Evolutionary conservation across 2,113 vertebrate genomes (phyloP), one percentile per base, ranked within the genome.

Genomic region (Conger conger): DNA sequence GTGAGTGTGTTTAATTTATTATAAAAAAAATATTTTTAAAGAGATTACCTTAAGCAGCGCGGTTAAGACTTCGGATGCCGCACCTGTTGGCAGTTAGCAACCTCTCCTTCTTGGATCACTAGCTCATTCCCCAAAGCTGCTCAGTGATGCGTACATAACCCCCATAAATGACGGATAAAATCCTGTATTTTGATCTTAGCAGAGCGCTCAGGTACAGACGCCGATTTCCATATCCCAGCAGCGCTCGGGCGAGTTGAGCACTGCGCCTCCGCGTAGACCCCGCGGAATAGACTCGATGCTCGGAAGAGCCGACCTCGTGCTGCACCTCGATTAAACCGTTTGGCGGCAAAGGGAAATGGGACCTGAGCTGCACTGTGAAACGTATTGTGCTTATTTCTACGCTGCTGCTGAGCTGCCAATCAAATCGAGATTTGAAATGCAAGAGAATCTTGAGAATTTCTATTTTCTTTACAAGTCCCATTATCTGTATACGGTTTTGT

Each of bases 121-220:
- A 68, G 77, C 87, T 87, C 84, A 85, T 53, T n/a, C 79, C 89
- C 50, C 73, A 60, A 63, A 82, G 73, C 80, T 76, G 83, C 89
- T 93, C 86, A 92, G 88, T 92, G 92, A 92, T 90, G 87, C 89
- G 92, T 40, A 45, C 76, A 84, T 27, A 82, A 84, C 82, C 83
- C 84, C 81, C 87, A 86, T 79, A 36, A 82, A 68, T 81, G n/a
- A 81, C 63, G 57, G 78, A 84, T 91, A 20, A 30, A 38, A 79
- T 38, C n/a, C n/a, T n/a, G n/a, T 7, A 16, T 80, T 45, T 50
- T 80, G 79, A 50, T 80, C 42, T 5, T 50, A 80, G 38, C 40
- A 30, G 40, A 9, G 27, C 37, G 78, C 63, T 88, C 84, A 11
- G 79, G 86, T 80, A 38, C 9, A 80, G 15, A 79, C 37, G 18